phyloP scores from a whole-genome alignment of 2,888 invertebrate genomes.

The Steinernema scapterisci region DNA sequence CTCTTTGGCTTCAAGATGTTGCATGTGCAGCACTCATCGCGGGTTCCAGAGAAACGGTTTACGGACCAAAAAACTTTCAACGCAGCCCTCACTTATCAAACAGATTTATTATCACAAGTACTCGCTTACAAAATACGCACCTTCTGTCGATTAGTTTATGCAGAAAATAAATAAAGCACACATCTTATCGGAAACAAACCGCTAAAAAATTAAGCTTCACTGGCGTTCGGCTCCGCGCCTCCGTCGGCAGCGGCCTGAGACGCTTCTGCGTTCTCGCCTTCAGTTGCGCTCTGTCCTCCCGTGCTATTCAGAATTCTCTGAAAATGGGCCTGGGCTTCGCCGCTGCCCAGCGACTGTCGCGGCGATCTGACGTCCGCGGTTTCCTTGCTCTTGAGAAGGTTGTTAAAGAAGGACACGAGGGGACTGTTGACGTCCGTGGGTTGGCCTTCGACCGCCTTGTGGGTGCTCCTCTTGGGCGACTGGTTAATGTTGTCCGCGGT shows the following conservation, averaged over 20 bases:
- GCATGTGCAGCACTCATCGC: too few relatives aligned
- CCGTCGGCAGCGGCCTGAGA: not conserved
- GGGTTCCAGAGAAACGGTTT: too few relatives aligned
- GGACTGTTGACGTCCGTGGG: slow-evolving; percentile 53
- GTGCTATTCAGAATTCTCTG: slow-evolving; percentile 33
- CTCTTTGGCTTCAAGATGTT: too few relatives aligned
- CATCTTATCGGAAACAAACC: too few relatives aligned
- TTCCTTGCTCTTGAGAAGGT: slow-evolving; percentile 54
- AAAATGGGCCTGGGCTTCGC: slow-evolving; percentile 37
- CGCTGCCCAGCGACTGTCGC: slow-evolving; percentile 16
- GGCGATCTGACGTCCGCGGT: slow-evolving; percentile 22
- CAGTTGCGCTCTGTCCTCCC: not conserved
- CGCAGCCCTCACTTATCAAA: too few relatives aligned
- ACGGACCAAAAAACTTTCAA: too few relatives aligned
- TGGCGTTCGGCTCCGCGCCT: not conserved
- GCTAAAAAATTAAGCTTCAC: not conserved
- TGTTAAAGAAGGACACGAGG: slow-evolving; percentile 64
- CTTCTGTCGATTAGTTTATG: too few relatives aligned
- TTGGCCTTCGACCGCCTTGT: slow-evolving; percentile 49
- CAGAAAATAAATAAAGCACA: too few relatives aligned
- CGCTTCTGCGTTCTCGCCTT: not conserved
- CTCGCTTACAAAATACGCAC: too few relatives aligned
- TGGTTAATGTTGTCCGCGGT: not conserved
- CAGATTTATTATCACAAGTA: too few relatives aligned
- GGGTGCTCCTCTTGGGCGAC: slow-evolving; percentile 30